These are phyloP conservation scores for Pampus argenteus DNA, from an alignment of 2,797 vertebrate species.

Conservation along the genomic window DNA sequence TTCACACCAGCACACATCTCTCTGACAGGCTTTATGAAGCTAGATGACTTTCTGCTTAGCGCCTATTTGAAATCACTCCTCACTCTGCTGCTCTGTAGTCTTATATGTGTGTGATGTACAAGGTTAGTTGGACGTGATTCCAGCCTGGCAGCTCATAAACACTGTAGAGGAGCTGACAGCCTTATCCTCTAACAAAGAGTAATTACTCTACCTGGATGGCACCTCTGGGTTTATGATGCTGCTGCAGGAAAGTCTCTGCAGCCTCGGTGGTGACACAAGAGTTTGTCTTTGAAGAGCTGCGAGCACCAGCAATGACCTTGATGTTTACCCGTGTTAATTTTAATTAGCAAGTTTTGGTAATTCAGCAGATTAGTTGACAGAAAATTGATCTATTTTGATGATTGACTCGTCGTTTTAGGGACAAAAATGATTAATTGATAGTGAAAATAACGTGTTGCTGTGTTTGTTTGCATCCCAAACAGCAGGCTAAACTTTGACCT, in stretches of 20 bases:
- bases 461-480: no score
- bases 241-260: conserved; percentile 20
- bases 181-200: conserved; percentile 47
- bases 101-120: conserved; percentile 31
- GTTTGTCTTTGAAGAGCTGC: conserved; percentile 50
- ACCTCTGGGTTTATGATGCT: conserved; percentile 41
- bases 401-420: neutral
- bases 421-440: neutral
- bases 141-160: conserved; percentile 33
- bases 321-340: neutral
- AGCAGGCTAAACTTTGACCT: no score
- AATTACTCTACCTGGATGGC: conserved; percentile 47
- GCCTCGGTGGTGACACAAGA: conserved; percentile 11
- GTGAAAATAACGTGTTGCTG: neutral
- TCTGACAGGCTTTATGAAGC: conserved; percentile 29
- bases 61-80: conserved; percentile 36
- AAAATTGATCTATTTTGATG: neutral
- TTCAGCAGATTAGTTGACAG: neutral
- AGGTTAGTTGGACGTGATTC: conserved; percentile 33
- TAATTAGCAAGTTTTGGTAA: neutral
- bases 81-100: conserved; percentile 25
- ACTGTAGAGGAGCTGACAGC: conserved; percentile 17
- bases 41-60: conserved; percentile 34
- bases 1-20: conserved; percentile 31
- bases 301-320: no score